Evolutionary conservation across 2,888 invertebrate species (phyloP), one percentile per base, ranked within the genome.

Genomic region (Drosophila sordidapex): DNA sequence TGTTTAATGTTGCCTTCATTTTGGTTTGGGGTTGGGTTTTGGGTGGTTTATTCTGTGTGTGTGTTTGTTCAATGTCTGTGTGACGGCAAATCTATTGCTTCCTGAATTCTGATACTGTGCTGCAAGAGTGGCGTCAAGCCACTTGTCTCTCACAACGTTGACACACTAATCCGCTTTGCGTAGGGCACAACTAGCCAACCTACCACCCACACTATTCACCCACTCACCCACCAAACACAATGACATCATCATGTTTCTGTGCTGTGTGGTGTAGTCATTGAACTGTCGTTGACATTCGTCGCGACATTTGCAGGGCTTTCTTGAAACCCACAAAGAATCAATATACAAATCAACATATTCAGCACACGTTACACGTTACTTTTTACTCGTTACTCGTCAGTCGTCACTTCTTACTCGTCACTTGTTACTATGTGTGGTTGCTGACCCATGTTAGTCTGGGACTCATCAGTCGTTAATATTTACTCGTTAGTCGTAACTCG

Each of bases 141-240:
- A 67, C 66, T 62, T 70, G 70, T 56, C 73, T 36, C 66, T 21
- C 31, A 57, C 43, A 48, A 56, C 66, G 71, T 46, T 80, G 86
- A 85, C 81, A 88, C 66, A 83, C 76, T 86, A 89, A 86, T 87
- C 90, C 86, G 83, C 86, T 87, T 89, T 86, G 61, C 46, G 52
- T 67, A 33, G 68, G 65, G 31, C 64, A 75, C 51, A 49, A 58
- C 38, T 33, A 40, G 65, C 29, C 29, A 49, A 36, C 29, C 35
- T 10, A 11, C 29, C 57, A 36, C 48, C 33, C 51, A 29, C n/a
- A 27, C 43, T 35, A n/a, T 25, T 31, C 80, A 67, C 60, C 36
- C 61, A 59, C 51, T 36, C 60, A 38, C 25, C 36, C 51, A 25
- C 43, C 60, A 48, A 36, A 54, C 53, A 33, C 59, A 58, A 29